Evolutionary conservation across 2,113 vertebrate genomes (phyloP).

Genomic region (Bujurquina vittata): DNA sequence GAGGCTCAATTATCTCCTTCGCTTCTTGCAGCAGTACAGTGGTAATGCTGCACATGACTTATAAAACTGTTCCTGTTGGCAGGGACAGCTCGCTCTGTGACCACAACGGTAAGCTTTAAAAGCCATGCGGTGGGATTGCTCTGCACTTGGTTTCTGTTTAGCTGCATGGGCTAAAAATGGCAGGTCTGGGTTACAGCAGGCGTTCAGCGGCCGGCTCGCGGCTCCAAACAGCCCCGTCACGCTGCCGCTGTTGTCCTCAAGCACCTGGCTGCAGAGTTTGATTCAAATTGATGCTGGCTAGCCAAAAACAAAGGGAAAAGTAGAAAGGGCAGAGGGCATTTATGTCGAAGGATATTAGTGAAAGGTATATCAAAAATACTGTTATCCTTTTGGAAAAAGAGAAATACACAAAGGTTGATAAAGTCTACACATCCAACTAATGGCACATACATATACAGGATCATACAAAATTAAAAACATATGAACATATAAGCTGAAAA

Average conservation of each 20-base stretch:
- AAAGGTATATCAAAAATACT: slow-evolving; percentile 84
- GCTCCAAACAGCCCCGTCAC: not conserved
- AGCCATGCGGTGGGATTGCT: slow-evolving; percentile 27
- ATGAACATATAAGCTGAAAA: slow-evolving; percentile 82
- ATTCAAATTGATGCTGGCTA: slow-evolving; percentile 40
- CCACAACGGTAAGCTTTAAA: slow-evolving; percentile 34
- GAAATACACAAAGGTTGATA: slow-evolving; percentile 79
- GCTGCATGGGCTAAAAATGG: slow-evolving; percentile 8
- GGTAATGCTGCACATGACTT: not conserved
- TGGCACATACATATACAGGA: slow-evolving; percentile 83
- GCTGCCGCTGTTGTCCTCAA: slow-evolving; percentile 39
- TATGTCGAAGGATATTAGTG: slow-evolving; percentile 75
- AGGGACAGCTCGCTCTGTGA: not conserved
- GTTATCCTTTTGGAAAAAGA: slow-evolving; percentile 81
- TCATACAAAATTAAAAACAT: slow-evolving; percentile 82
- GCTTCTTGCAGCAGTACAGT: not conserved
- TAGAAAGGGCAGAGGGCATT: slow-evolving; percentile 21
- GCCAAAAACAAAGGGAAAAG: slow-evolving; percentile 13
- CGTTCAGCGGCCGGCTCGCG: slow-evolving; percentile 17
- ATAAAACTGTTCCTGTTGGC: not conserved
- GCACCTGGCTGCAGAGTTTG: slow-evolving; percentile 41
- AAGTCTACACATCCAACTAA: slow-evolving; percentile 83
- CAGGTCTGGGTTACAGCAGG: not conserved
- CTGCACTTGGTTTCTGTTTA: not conserved
- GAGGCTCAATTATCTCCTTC: not conserved